Percentiles rank a stretch among this genome's conserved stretches.
These are phyloP conservation scores for Ceyx melanurus DNA, from an alignment of 2,113 vertebrate species.

Conservation along the genomic window DNA sequence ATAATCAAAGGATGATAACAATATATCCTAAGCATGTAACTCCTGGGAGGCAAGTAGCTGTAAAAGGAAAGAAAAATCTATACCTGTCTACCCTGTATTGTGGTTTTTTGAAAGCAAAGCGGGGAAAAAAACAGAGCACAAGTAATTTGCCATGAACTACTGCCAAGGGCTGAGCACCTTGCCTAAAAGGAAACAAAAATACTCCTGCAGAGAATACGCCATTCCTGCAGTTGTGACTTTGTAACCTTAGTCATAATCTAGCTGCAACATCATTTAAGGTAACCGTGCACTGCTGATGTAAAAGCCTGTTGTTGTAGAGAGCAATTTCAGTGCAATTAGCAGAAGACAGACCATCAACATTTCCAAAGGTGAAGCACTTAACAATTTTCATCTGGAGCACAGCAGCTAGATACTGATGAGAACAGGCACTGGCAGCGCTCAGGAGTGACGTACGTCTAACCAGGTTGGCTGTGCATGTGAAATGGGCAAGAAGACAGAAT, in stretches of 20 bases:
- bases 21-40: background rate
- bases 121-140: background rate
- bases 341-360: background rate
- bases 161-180: background rate
- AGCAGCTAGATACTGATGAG: background rate
- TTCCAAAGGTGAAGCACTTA: background rate
- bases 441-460: background rate
- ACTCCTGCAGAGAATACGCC: background rate
- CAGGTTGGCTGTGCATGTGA: background rate
- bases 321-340: background rate
- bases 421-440: fast-evolving
- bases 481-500: background rate
- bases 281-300: background rate
- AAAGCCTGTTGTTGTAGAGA: background rate
- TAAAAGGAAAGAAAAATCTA: background rate
- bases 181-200: background rate
- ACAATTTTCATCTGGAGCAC: background rate
- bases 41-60: background rate
- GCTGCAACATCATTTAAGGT: background rate
- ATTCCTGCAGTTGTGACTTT: background rate
- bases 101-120: background rate
- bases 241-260: background rate
- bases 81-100: background rate
- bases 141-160: background rate
- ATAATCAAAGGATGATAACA: background rate